Conservation (phyloP, 2,888 invertebrate species). For the Cataglyphis rosenhaueri region DNA sequence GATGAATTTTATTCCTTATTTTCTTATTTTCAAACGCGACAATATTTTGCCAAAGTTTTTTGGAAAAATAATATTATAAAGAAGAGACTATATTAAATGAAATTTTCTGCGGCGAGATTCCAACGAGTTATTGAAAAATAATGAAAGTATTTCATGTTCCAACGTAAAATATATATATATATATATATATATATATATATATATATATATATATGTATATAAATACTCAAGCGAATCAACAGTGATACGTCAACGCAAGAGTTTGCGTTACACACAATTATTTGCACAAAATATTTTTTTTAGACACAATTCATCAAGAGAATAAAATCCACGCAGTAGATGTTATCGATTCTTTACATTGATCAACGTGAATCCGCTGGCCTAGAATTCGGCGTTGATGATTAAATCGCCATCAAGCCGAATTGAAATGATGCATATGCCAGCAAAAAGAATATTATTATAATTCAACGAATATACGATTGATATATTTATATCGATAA, state of each 20-base stretch:
- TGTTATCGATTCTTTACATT: background rate
- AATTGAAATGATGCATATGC: conserved; percentile 22
- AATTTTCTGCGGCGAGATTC: background rate
- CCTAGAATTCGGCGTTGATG: background rate
- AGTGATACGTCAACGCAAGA: background rate
- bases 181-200: no score
- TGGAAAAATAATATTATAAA: background rate
- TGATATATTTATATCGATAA: conserved; percentile 29
- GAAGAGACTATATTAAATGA: background rate
- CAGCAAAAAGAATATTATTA: conserved; percentile 10
- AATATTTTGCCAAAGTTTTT: background rate
- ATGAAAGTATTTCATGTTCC: background rate
- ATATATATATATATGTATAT: no score
- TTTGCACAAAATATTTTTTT: background rate
- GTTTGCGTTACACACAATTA: background rate
- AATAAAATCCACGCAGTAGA: background rate
- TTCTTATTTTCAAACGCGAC: background rate
- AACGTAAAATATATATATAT: background rate
- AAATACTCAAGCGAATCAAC: background rate
- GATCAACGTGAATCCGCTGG: background rate
- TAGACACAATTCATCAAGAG: background rate
- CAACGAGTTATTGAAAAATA: conserved; percentile 3
- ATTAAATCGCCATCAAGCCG: conserved; percentile 53
- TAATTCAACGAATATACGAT: conserved; percentile 1
- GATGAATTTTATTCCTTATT: background rate